Percentiles rank a stretch among this genome's conserved stretches.
phyloP scores from a whole-genome alignment of 2,888 invertebrate species.

The Pyrrhia umbra region DNA sequence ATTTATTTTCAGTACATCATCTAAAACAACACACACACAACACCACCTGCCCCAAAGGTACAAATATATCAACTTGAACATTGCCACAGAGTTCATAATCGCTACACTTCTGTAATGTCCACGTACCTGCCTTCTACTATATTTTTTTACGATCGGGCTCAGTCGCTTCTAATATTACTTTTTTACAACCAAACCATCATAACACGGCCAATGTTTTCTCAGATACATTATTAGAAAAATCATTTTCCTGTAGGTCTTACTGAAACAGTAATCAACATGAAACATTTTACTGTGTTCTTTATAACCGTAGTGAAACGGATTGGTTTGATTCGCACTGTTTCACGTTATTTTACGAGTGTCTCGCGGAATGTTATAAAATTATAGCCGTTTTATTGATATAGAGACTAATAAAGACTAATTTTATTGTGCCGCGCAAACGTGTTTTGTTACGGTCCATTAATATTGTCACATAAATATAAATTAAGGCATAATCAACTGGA shows the following conservation, averaged over 20 bases:
- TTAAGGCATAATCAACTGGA: constrained; percentile 15
- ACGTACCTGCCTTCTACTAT: constrained; percentile 68
- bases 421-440: constrained; percentile 41
- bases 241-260: constrained; percentile 63
- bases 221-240: constrained; percentile 71
- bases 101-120: constrained; percentile 64
- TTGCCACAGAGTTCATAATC: constrained; percentile 51
- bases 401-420: constrained; percentile 46
- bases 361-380: constrained; percentile 42
- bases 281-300: constrained; percentile 58
- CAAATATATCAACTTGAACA: constrained; percentile 52
- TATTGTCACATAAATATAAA: constrained; percentile 23
- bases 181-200: constrained; percentile 78
- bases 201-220: constrained; percentile 69
- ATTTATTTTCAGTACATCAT: constrained; percentile 24
- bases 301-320: constrained; percentile 47
- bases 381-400: constrained; percentile 51
- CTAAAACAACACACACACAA: constrained; percentile 34
- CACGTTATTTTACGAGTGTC: constrained; percentile 54
- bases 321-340: constrained; percentile 51
- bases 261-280: constrained; percentile 61
- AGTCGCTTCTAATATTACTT: constrained; percentile 74
- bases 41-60: constrained; percentile 42
- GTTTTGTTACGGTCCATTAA: constrained; percentile 20
- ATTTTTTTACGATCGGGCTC: constrained; percentile 74